Conservation (phyloP, 2,888 invertebrate genomes). For the Oxyscelio sp. region DNA sequence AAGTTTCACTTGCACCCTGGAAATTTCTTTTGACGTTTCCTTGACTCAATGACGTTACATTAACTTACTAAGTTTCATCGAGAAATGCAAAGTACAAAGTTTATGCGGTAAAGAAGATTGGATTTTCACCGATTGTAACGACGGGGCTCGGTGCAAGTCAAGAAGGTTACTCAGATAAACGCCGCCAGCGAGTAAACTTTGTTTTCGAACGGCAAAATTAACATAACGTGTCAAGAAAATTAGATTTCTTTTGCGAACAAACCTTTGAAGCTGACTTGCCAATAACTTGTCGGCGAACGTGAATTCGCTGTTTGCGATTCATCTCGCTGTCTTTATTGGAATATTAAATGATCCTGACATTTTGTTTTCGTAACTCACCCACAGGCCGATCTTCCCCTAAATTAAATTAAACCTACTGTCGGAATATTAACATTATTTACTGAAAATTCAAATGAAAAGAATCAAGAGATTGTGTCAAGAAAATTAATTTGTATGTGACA, state of each 20-base stretch:
- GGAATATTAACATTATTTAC: too few species aligned
- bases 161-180: conserved; percentile 75
- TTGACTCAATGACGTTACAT: conserved; percentile 73
- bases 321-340: conserved; percentile 47
- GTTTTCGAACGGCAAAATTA: conserved; percentile 75
- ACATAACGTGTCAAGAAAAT: conserved; percentile 73
- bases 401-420: too few species aligned
- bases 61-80: conserved; percentile 70
- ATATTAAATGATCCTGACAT: conserved; percentile 28
- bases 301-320: conserved; percentile 56
- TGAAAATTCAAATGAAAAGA: too few species aligned
- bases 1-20: conserved; percentile 65
- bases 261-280: conserved; percentile 35
- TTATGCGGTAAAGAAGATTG: conserved; percentile 74
- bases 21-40: conserved; percentile 70
- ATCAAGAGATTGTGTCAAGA: too few species aligned
- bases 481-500: too few species aligned
- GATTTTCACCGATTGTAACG: conserved; percentile 75
- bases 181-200: conserved; percentile 75
- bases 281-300: conserved; percentile 35
- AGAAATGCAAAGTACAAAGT: conserved; percentile 77
- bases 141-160: conserved; percentile 39
- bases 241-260: conserved; percentile 51
- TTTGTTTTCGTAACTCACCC: conserved; percentile 11
- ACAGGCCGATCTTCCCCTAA: neutral